Evolutionary conservation across 2,797 vertebrate species (phyloP).

Genomic region (Sebastes cheni): DNA sequence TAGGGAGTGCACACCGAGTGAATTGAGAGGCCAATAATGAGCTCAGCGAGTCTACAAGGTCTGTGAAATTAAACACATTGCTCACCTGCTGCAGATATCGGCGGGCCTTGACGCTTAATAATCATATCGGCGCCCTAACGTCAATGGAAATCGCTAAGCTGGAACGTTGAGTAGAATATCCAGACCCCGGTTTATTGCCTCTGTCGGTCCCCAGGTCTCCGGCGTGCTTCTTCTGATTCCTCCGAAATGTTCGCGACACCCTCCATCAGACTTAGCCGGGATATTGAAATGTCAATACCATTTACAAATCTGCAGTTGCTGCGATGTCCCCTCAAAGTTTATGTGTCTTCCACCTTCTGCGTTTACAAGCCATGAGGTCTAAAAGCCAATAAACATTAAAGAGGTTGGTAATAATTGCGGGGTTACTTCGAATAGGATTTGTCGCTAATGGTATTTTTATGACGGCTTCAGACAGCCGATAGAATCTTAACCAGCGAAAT

Average conservation of each 20-base stretch:
- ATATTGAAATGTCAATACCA: conserved; percentile 47
- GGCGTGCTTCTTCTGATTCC: conserved; percentile 22
- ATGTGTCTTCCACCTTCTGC: neutral
- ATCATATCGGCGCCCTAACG: conserved; percentile 54
- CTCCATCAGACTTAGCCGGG: neutral
- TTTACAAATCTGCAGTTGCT: conserved; percentile 17
- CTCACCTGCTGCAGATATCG: conserved; percentile 70
- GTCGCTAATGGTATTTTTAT: conserved; percentile 21
- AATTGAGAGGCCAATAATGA: conserved; percentile 76
- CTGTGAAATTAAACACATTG: conserved; percentile 78
- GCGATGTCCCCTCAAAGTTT: conserved; percentile 7
- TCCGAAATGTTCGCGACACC: conserved; percentile 28
- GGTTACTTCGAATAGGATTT: neutral
- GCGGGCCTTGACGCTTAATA: conserved; percentile 51
- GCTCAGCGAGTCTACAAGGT: conserved; percentile 60
- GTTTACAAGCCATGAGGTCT: neutral
- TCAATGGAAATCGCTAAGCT: conserved; percentile 51
- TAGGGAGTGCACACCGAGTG: conserved; percentile 58
- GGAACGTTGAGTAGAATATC: conserved; percentile 38
- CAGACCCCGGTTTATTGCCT: conserved; percentile 37
- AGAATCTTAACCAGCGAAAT: conserved; percentile 1
- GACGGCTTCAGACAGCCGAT: neutral
- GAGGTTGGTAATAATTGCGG: conserved; percentile 2
- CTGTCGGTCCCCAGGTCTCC: conserved; percentile 25
- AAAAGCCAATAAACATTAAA: conserved; percentile 30